Evolutionary conservation across 2,888 invertebrate genomes (phyloP), one percentile per base, ranked within the genome.

Genomic region (Eudasyphora cyanicolor): DNA sequence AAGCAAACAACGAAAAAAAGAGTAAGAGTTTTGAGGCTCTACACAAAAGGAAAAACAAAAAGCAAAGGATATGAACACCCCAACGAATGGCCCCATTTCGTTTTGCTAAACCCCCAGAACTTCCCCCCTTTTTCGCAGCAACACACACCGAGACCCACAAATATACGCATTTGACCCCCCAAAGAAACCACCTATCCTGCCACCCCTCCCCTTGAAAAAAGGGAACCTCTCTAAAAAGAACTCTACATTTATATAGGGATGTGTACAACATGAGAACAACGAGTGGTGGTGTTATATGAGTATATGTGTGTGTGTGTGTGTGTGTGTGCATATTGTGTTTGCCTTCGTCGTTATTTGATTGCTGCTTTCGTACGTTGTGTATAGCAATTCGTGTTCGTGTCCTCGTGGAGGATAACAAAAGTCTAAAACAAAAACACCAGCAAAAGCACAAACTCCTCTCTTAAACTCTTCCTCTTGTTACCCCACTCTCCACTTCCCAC

Each of bases 1-100:
- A 8, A 69, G n/a, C 19, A 27, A 24, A 5, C 21, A 42, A 35
- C 14, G n/a, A 76, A 17, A 21, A 57, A 73, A 81, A 84, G 84
- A 78, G 84, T 81, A 74, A 32, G 54, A 75, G 35, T 73, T 51
- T 49, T n/a, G 57, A 35, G n/a, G 35, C 54, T 64, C 35, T 54
- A 29, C 51, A 45, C 29, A 17, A 32, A 29, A 32, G 6, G 21
- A 57, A 57, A 57, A 24, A 21, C 10, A 21, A 75, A 29, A 57
- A 75, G 45, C 45, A 54, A 79, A 75, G 79, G 62, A 83, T 80
- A 57, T 38, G 45, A 45, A 12, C 60, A 69, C 69, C 79, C 77
- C 19, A 78, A 10, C 19, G 29, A 19, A 62, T 69, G 51, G 42
- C 73, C 77, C 80, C 32, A 19, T 38, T 73, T 57, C 60, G n/a